Conservation (phyloP, 2,888 invertebrate species). For the Tachina grossa region DNA sequence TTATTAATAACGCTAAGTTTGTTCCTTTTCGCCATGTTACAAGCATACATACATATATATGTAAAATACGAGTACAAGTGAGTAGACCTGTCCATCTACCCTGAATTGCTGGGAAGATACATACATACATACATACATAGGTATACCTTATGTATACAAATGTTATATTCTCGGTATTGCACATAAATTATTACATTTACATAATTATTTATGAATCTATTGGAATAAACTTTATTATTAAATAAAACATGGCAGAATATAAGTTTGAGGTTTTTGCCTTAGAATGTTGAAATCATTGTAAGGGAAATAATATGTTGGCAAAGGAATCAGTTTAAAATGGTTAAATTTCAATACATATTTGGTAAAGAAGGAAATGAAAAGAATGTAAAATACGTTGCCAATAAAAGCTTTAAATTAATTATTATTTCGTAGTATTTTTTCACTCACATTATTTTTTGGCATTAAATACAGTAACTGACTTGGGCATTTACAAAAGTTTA, state of each 20-base stretch:
- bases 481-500: too few relatives aligned
- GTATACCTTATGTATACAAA: constrained; percentile 26
- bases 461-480: too few relatives aligned
- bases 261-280: neutral
- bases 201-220: constrained; percentile 69
- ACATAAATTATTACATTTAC: constrained; percentile 59
- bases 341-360: neutral
- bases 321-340: neutral
- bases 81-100: neutral
- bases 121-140: neutral
- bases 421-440: too few relatives aligned
- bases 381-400: too few relatives aligned
- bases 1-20: constrained; percentile 33
- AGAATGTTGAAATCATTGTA: neutral
- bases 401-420: too few relatives aligned
- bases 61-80: neutral
- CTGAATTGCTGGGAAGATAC: neutral
- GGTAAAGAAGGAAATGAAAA: too few relatives aligned
- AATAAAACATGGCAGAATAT: constrained; percentile 16
- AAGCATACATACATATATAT: constrained; percentile 1
- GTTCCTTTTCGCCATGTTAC: constrained; percentile 25
- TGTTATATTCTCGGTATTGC: constrained; percentile 20
- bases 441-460: too few relatives aligned
- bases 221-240: constrained; percentile 25
- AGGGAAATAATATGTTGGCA: neutral